Evolutionary conservation across 2,797 vertebrate species (phyloP).

Genomic region (Diplodus puntazzo): DNA sequence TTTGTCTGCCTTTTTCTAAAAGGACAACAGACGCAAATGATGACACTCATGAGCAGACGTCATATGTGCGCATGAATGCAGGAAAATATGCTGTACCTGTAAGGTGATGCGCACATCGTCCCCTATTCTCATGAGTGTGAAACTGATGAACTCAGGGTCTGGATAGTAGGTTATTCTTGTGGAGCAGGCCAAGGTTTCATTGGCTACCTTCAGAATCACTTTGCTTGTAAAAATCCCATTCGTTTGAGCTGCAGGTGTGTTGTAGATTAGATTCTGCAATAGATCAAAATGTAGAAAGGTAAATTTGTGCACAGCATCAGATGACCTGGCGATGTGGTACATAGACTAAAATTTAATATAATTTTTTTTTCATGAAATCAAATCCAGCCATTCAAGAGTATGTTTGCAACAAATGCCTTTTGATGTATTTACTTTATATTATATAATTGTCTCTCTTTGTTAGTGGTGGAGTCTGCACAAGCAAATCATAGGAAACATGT

Average conservation of each 20-base stretch:
- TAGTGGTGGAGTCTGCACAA: too few relatives aligned
- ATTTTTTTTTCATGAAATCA: too few relatives aligned
- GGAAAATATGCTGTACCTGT: constrained; percentile 62
- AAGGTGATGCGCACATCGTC: constrained; percentile 60
- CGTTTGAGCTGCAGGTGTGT: constrained; percentile 10
- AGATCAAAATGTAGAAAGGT: not conserved
- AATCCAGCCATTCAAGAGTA: too few relatives aligned
- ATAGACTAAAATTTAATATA: not conserved
- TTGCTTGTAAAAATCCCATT: not conserved
- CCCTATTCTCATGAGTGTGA: constrained; percentile 55
- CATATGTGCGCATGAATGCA: not conserved
- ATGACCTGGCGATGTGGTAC: not conserved
- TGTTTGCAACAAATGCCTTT: too few relatives aligned
- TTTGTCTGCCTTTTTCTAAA: constrained; percentile 90
- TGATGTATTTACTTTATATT: too few relatives aligned
- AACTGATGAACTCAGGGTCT: constrained; percentile 89
- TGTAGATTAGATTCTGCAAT: constrained; percentile 67
- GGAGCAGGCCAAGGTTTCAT: constrained; percentile 80
- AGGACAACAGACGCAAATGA: constrained; percentile 19
- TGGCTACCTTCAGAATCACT: constrained; percentile 84
- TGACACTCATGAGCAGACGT: not conserved
- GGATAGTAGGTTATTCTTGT: constrained; percentile 82
- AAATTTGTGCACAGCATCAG: not conserved
- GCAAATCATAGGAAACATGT: too few relatives aligned
- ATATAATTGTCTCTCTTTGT: too few relatives aligned